phyloP scores from a whole-genome alignment of 2,888 invertebrate species.

The Frankliniella fusca region DNA sequence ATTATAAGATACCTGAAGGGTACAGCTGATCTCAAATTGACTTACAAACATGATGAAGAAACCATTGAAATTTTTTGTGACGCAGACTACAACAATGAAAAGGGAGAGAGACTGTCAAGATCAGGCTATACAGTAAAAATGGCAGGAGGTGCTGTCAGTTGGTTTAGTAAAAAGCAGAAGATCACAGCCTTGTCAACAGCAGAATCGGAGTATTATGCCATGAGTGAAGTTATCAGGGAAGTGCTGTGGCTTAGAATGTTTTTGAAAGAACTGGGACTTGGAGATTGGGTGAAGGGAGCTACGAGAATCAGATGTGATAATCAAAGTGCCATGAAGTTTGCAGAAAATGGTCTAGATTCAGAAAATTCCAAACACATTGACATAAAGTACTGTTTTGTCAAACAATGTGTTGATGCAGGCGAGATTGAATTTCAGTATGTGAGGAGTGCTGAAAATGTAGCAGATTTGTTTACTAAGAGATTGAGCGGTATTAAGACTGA shows the following conservation, averaged over 20 bases:
- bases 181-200: neutral
- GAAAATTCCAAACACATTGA: neutral
- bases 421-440: neutral
- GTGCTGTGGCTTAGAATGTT: conserved; percentile 22
- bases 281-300: neutral
- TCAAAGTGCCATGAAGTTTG: conserved; percentile 23
- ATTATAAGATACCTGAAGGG: neutral
- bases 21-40: neutral
- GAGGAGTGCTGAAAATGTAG: neutral
- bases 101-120: neutral
- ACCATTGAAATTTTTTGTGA: neutral
- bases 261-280: conserved; percentile 9
- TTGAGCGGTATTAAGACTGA: neutral
- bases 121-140: neutral
- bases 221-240: neutral
- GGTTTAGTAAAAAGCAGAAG: conserved; percentile 17
- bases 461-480: neutral
- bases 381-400: neutral
- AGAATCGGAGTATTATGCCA: neutral
- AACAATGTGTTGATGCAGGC: neutral
- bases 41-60: neutral
- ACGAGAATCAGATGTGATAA: conserved; percentile 27
- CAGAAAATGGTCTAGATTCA: conserved; percentile 1
- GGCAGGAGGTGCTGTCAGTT: neutral
- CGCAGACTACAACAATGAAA: neutral